Evolutionary conservation across 2,888 invertebrate species (phyloP).

Genomic region (Drosophila kuntzei): DNA sequence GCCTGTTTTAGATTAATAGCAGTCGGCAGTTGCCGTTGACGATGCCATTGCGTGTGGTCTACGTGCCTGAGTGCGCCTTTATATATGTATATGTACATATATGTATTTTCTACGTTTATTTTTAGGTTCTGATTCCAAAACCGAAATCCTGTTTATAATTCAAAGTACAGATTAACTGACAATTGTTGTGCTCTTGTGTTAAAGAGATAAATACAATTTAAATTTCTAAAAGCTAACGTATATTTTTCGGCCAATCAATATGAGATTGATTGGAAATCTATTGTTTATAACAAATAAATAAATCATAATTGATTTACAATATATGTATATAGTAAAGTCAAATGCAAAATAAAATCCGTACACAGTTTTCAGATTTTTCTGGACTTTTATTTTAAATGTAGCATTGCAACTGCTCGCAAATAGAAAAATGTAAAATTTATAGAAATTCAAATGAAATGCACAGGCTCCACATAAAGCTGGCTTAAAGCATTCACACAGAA

Average conservation of each 20-base stretch:
- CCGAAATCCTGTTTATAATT: slow-evolving; percentile 27
- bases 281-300: slow-evolving; percentile 16
- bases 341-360: slow-evolving; percentile 35
- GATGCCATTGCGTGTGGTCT: slow-evolving; percentile 44
- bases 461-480: slow-evolving; percentile 65
- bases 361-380: slow-evolving; percentile 23
- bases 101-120: slow-evolving; percentile 46
- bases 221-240: slow-evolving; percentile 5
- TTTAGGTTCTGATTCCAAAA: slow-evolving; percentile 33
- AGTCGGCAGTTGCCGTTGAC: slow-evolving; percentile 36
- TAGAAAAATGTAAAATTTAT: slow-evolving; percentile 75
- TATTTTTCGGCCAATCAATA: neutral
- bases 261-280: neutral
- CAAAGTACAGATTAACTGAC: slow-evolving; percentile 45
- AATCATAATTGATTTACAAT: slow-evolving; percentile 9
- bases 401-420: slow-evolving; percentile 59
- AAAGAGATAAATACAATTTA: slow-evolving; percentile 32
- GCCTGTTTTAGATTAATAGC: slow-evolving; percentile 66
- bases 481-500: slow-evolving; percentile 57
- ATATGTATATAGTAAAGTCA: slow-evolving; percentile 29
- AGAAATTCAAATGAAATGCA: slow-evolving; percentile 68
- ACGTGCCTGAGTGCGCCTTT: slow-evolving; percentile 61
- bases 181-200: slow-evolving; percentile 39
- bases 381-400: slow-evolving; percentile 27
- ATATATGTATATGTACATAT: no score